These are phyloP conservation scores for Himalopsyche japonica DNA, from an alignment of 2,888 invertebrate genomes.

Conservation along the genomic window DNA sequence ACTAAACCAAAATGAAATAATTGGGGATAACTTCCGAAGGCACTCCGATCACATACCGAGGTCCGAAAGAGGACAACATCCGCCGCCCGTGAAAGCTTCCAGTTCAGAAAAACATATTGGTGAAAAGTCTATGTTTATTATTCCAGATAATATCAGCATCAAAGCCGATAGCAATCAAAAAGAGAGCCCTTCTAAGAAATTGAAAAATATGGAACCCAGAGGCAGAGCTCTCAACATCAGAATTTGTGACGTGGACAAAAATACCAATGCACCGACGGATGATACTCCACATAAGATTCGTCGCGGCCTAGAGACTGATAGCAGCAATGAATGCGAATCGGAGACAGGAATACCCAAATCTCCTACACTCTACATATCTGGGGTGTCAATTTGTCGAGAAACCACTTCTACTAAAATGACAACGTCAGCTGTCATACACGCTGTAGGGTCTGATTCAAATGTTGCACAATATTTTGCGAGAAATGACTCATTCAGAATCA, in stretches of 20 bases:
- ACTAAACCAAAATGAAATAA: constrained; percentile 37
- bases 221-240: constrained; percentile 48
- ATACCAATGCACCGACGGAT: constrained; percentile 2
- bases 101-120: constrained; percentile 39
- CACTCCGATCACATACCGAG: constrained; percentile 40
- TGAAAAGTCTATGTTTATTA: constrained; percentile 13
- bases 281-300: constrained; percentile 21
- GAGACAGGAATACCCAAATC: constrained; percentile 62
- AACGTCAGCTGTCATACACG: constrained; percentile 43
- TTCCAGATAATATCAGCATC: constrained; percentile 13
- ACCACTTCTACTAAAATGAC: constrained; percentile 55
- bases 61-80: constrained; percentile 16
- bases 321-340: constrained; percentile 61
- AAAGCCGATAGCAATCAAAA: neutral
- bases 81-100: constrained; percentile 32
- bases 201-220: constrained; percentile 41
- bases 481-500: constrained; percentile 22
- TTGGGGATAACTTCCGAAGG: constrained; percentile 35
- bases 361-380: constrained; percentile 61
- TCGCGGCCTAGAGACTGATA: constrained; percentile 52
- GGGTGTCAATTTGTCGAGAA: constrained; percentile 61
- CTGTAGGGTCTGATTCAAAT: constrained; percentile 43
- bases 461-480: constrained; percentile 43
- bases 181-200: constrained; percentile 28
- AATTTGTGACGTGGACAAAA: constrained; percentile 46